Base-by-base conservation (phyloP, 1,140 invertebrate species). In the Pemphigus obesinymphae region DNA sequence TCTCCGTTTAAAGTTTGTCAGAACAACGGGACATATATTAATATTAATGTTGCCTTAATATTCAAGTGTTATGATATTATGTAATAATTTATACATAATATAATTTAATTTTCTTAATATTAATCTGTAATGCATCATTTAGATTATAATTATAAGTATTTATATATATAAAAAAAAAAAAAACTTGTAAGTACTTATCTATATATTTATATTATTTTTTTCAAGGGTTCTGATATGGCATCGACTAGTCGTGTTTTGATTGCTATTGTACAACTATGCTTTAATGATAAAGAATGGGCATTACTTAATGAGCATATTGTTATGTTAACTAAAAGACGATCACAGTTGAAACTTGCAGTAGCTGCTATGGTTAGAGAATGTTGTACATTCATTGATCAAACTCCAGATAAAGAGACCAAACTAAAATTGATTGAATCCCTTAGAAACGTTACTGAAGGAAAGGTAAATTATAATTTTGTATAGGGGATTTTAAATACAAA, bases 311-410 rank as follows among this genome's bases (percentile, higher is more conserved):
- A 99, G 87, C 95, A 98, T 85, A 96, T 99, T 85, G 90, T 95
- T 34, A 85, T 96, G 7, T 87, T 99, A 17, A 95, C 96, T 6
- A 99, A 99, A 87, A 91, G 97, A 85, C 91, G 98, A 63, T 96
- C 96, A 34, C 97, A 99, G 86, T 90, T 99, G 11, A 99, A 99
- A 88, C 95, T 97, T 88, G 95, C 97, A 20, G 96, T 99, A 2
- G 96, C 96, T 0, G 98, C 99, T 88, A 99, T 99, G 98, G 97
- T 99, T 3, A 96, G 98, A 87, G 96, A 99, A 88, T 97, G 97
- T 85, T 97, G 91, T 86, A 93, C 91, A 73, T 99, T 98, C 88
- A 94, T 99, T 7, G 96, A 99, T 84, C 92, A 97, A 87, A 95
- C 95, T 43, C 94, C 95, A 7, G 91, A 94, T 84, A 95, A 95